Evolutionary conservation across 2,888 invertebrate species (phyloP), one percentile per base, ranked within the genome.

Genomic region (Drosophila pegasa): DNA sequence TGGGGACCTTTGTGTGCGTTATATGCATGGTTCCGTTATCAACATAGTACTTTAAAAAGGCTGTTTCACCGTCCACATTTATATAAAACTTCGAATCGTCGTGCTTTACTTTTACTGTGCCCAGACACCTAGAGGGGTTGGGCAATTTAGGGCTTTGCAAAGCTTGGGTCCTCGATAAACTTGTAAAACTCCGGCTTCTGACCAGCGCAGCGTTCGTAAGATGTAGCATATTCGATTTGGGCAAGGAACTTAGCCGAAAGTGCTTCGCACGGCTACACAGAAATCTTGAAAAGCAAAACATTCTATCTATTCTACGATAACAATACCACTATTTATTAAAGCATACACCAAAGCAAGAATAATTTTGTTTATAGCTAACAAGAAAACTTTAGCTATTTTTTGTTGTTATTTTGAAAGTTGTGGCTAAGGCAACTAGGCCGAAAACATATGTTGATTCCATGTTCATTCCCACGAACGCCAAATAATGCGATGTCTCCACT

Each of bases 11-110:
- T 37, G 76, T 74, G 2, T 66, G 61, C 16, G 12, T 50, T 31
- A 74, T 58, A 6, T 66, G 31, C 76, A 74, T 74, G n/a, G 71
- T 10, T 33, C 61, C 76, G 40, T 61, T 20, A 0, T 33, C 2
- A 41, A 71, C 66, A 2, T 5, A 12, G 37, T 43, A 74, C 9
- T 27, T 47, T 9, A 74, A 20, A 10, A 35, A 18, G 7, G 76
- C 74, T n/a, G 37, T n/a, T 2, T 37, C 22, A 2, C 40, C 37
- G 9, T 57, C 35, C 14, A 57, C 41, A 14, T 58, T 38, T 41
- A 74, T 66, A 27, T 29, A 71, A 66, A 74, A 74, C 38, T 14
- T 70, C 1, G 10, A 25, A 12, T 37, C 8, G 2, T 55, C 29
- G 5, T 60, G 31, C 1, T 22, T 9, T 12, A 71, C 41, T 37